Conservation (phyloP, 2,888 invertebrate species). For the Orchesella flavescens region DNA sequence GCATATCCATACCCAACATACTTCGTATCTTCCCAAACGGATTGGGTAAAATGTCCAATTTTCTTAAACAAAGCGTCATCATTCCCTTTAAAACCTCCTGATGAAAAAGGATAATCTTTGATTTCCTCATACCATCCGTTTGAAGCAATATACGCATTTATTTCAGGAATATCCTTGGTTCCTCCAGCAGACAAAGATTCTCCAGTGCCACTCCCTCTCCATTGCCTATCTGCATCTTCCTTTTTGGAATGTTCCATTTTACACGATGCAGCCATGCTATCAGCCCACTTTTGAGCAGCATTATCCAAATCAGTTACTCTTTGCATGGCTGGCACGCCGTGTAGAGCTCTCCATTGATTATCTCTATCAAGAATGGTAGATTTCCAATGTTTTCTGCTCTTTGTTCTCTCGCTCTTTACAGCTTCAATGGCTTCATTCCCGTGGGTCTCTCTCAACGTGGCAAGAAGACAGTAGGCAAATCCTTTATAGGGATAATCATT, state of each 20-base stretch:
- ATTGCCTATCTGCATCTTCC: constrained; percentile 12
- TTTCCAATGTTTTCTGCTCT: constrained; percentile 27
- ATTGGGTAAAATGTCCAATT: constrained; percentile 19
- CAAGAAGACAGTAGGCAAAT: constrained; percentile 29
- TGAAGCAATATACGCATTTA: constrained; percentile 16
- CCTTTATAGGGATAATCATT: constrained; percentile 12
- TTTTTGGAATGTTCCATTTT: constrained; percentile 14
- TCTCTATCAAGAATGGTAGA: constrained; percentile 12
- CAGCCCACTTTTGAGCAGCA: constrained; percentile 43
- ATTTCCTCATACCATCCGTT: constrained; percentile 53
- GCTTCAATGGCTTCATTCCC: constrained; percentile 21
- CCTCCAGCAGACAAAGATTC: constrained; percentile 31
- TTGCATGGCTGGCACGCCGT: background rate
- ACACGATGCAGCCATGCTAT: constrained; percentile 23
- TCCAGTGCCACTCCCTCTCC: constrained; percentile 15
- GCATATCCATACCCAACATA: constrained; percentile 18
- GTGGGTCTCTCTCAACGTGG: background rate
- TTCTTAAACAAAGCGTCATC: background rate
- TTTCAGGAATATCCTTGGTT: background rate
- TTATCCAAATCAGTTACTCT: background rate
- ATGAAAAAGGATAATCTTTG: constrained; percentile 43
- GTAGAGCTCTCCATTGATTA: constrained; percentile 28
- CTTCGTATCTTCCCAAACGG: constrained; percentile 17
- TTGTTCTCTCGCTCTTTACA: background rate
- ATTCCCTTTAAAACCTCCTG: constrained; percentile 22